Percentiles rank a stretch among this genome's conserved stretches.
Evolutionary conservation across 2,113 vertebrate genomes (phyloP).

Genomic region (Tragelaphus strepsiceros): DNA sequence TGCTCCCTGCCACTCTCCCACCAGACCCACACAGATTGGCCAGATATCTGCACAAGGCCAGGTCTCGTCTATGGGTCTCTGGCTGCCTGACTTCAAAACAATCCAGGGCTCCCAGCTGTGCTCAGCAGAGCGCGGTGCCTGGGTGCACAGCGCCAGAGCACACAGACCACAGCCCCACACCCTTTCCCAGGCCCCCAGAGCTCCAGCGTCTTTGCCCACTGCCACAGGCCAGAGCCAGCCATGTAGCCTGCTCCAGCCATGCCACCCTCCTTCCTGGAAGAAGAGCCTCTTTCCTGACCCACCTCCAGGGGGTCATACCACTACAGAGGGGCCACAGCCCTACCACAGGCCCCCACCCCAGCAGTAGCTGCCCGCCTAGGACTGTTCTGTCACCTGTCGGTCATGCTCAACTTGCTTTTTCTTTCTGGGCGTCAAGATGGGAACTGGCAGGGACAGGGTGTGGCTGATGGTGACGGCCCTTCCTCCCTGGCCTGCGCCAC

Average conservation of each 20-base stretch:
- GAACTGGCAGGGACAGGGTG: too few species aligned
- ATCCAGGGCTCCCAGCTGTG: neutral
- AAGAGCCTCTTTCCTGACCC: neutral
- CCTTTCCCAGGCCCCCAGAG: neutral
- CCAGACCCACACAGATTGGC: neutral
- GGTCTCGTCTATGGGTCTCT: neutral
- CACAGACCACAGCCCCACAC: accelerated
- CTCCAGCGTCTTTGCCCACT: neutral
- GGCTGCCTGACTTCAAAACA: neutral
- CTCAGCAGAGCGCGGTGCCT: neutral
- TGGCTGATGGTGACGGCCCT: neutral
- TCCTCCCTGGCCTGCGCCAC: neutral
- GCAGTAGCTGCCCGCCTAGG: neutral
- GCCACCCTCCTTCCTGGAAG: neutral
- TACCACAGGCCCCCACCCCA: too few species aligned
- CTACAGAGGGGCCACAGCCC: neutral
- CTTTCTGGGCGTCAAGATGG: neutral
- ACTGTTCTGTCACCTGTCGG: neutral
- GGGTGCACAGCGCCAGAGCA: neutral
- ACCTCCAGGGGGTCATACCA: neutral
- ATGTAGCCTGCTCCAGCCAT: neutral
- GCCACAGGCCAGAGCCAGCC: neutral
- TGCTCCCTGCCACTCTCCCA: neutral
- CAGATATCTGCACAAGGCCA: neutral
- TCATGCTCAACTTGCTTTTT: neutral